Conservation (phyloP, 2,888 invertebrate genomes). For the Zeuzera pyrina region DNA sequence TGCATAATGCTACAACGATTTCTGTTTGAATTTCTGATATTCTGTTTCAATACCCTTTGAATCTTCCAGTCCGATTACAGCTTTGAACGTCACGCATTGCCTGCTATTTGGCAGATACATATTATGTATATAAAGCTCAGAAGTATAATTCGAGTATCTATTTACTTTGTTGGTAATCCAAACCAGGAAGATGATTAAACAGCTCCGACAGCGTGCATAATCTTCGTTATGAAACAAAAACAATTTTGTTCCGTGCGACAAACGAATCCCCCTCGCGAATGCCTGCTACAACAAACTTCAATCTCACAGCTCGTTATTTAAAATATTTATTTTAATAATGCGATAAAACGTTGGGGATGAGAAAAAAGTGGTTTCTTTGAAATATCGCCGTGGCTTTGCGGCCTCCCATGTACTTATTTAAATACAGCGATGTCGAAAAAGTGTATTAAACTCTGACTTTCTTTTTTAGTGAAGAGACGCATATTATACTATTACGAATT, state of each 20-base stretch:
- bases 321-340: slow-evolving; percentile 40
- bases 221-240: slow-evolving; percentile 26
- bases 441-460: slow-evolving; percentile 4
- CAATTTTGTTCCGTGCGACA: slow-evolving; percentile 24
- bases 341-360: slow-evolving; percentile 20
- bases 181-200: too few species aligned
- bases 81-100: too few species aligned
- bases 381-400: slow-evolving; percentile 20
- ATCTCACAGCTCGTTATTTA: slow-evolving; percentile 33
- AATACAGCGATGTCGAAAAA: slow-evolving; percentile 14
- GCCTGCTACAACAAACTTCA: slow-evolving; percentile 22
- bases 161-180: too few species aligned
- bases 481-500: not conserved
- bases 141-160: too few species aligned
- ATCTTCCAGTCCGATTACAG: too few species aligned
- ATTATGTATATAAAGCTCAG: too few species aligned
- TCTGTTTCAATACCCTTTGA: too few species aligned
- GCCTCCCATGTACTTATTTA: slow-evolving; percentile 19
- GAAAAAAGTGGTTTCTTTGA: slow-evolving; percentile 20
- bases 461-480: not conserved
- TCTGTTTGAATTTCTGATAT: too few species aligned
- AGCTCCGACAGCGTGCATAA: slow-evolving; percentile 16
- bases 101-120: too few species aligned
- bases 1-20: too few species aligned
- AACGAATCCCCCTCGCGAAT: slow-evolving; percentile 23